phyloP scores from a whole-genome alignment of 2,888 invertebrate species.

The Trichogramma evanescens region DNA sequence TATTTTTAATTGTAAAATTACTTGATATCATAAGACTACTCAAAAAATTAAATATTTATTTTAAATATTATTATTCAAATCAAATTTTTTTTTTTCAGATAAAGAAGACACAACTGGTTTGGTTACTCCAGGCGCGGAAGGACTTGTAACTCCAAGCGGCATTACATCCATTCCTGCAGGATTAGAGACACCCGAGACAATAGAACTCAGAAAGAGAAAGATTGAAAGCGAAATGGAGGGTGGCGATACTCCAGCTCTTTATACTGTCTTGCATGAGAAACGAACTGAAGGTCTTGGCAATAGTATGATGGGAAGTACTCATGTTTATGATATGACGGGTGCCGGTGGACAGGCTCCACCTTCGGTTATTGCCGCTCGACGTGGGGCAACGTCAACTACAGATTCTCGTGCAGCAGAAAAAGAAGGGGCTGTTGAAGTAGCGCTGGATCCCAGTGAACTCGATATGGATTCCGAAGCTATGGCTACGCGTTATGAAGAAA shows the following conservation, averaged over 20 bases:
- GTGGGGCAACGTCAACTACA: conserved; percentile 42
- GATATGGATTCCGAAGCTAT: conserved; percentile 94
- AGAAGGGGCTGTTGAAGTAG: conserved; percentile 79
- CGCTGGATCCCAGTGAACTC: conserved; percentile 93
- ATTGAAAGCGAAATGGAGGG: conserved; percentile 95
- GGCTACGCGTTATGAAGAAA: conserved; percentile 92
- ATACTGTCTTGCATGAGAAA: conserved; percentile 92
- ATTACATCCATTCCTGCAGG: conserved; percentile 85
- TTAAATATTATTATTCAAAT: not conserved
- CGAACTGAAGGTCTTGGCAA: conserved; percentile 81
- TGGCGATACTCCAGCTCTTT: conserved; percentile 87
- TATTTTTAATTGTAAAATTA: no score
- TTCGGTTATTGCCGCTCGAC: conserved; percentile 48
- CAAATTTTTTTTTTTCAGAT: conserved; percentile 25
- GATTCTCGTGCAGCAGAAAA: conserved; percentile 42
- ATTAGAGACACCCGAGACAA: conserved; percentile 96
- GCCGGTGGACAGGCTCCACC: conserved; percentile 56
- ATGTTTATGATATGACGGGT: conserved; percentile 89
- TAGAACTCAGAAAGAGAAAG: conserved; percentile 94
- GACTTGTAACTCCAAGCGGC: conserved; percentile 90
- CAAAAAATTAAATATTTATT: no score
- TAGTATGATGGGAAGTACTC: conserved; percentile 97
- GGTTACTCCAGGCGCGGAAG: conserved; percentile 83
- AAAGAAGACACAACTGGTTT: conserved; percentile 72
- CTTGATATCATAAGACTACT: no score